Evolutionary conservation across 2,113 vertebrate species (phyloP), one percentile per base, ranked within the genome.

Genomic region (Sarotherodon lohbergeri): DNA sequence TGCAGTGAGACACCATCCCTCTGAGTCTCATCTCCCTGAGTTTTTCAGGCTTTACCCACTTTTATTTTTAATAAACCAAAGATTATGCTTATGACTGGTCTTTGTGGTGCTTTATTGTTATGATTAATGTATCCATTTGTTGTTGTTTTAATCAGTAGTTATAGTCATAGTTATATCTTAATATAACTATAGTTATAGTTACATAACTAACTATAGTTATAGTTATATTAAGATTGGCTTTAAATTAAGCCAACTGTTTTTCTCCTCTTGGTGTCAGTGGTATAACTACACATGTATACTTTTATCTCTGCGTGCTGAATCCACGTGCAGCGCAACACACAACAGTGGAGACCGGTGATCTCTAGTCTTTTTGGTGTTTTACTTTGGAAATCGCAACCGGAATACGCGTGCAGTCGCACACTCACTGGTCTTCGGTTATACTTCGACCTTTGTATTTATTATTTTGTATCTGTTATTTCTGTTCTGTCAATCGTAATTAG

Each of bases 371-470:
- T 29, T 12, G 24, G 6, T 50, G 16, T 78, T 50, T 78, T 59
- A 78, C 56, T 59, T 59, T 34, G 55, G 17, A 80, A 80, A 54
- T 29, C 16, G 3, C 27, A 6, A 83, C 52, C 36, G 73, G 83
- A 22, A 54, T 19, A 32, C 16, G 4, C 1, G 24, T 48, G 19
- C 71, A 19, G 5, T 46, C 43, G 13, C 19, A 46, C 27, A 0
- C 14, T 48, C 68, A 29, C 41, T 46, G 3, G 17, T 78, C 27
- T 32, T 76, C 57, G 9, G 12, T 32, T 17, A 17, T 17, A 61
- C 14, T 32, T 59, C 27, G 46, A 48, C 43, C 27, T 78, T 78
- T 19, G 14, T 11, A 7, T 5, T 14, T 48, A 4, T 19, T 29
- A 48, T 76, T 76, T 76, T 27, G 22, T 19, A 7, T 19, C 43